Base-by-base conservation (phyloP, 2,797 vertebrate genomes). In the Cottoperca gobio region DNA sequence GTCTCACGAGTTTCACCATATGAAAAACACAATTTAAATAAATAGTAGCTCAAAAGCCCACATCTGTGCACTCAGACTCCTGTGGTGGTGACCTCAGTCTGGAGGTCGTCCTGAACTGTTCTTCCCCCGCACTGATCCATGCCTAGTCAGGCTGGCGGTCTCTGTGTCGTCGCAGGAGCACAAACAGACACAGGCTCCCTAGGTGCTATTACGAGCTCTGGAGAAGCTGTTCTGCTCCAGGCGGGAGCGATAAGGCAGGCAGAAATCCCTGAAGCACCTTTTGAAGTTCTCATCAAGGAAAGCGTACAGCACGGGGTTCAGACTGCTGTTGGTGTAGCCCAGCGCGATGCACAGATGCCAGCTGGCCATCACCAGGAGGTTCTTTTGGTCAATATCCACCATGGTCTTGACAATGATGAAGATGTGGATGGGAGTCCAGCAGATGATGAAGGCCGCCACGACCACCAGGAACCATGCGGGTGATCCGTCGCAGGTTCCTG, bases 281-380 rank as follows among this genome's bases (percentile, higher is more conserved):
- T 98, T 99, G 94, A 99, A 99, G 82, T 99, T 99, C 74, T 99
- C 97, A 45, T 99, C 98, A 84, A 99, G 88, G 91, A 99, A 98
- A 48, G 98, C 97, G 0, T 99, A 99, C 16, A 99, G 95, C 59
- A 99, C 93, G 0, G 98, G 98, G 89, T 99, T 99, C 86, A 99
- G 96, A 85, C 98, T 99, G 94, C 98, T 99, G 94, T 99, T 99
- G 93, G 96, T 96, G 71, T 99, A 99, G 57, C 98, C 98, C 77
- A 99, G 91, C 2, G 98, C 98, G 0, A 99, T 99, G 92, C 97
- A 99, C 86, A 99, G 96, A 59, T 99, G 98, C 95, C 98, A 96
- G 91, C 95, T 94, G 73, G 96, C 96, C 81, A 95, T 84, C 76
- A 98, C 96, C 0, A 97, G 87, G 8, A 96, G 96, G 86, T 97